Base-by-base conservation (phyloP, 1,140 invertebrate species). In the Danaus melanippus region DNA sequence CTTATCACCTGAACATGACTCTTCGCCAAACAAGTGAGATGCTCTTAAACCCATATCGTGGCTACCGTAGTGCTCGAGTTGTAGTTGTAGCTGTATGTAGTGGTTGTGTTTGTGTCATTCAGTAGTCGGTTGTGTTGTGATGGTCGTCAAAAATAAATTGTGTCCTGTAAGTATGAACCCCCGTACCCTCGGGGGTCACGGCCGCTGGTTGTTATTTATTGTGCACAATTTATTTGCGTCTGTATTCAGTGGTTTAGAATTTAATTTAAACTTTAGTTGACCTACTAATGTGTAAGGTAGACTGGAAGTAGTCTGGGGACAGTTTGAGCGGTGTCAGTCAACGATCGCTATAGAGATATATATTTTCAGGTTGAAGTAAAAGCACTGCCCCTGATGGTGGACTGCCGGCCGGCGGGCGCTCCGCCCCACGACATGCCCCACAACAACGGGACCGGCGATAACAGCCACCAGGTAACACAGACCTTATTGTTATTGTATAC, bases 341-440 rank as follows among this genome's bases (percentile, higher is more conserved):
- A 15, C 15, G 15, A 15, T 15, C 15, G 15, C 15, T 15, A 15
- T 15, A 15, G 49, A 10, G 10, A 49, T 9, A 46, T 43, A 41
- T 50, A 45, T 3, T 53, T 53, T 53, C 71, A 85, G 82, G 73
- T 81, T 80, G 78, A 80, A 76, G 69, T 83, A 11, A 65, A 71
- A 68, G 71, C 79, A 41, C 63, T 82, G 52, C 82, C 82, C 68
- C 75, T 83, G 49, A 85, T 85, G 82, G 79, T 83, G 67, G 82
- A 83, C 74, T 76, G 76, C 59, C 69, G 82, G 60, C 71, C 74
- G 52, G 69, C 76, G 74, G 79, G 75, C 55, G 67, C 71, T 68
- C 60, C 72, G 70, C 69, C 78, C 66, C 73, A 78, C 52, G 75
- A 80, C 39, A 56, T 71, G 52, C 17, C 66, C 46, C 74, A 71